phyloP scores from a whole-genome alignment of 2,888 invertebrate genomes.

The Sphinx pinastri region DNA sequence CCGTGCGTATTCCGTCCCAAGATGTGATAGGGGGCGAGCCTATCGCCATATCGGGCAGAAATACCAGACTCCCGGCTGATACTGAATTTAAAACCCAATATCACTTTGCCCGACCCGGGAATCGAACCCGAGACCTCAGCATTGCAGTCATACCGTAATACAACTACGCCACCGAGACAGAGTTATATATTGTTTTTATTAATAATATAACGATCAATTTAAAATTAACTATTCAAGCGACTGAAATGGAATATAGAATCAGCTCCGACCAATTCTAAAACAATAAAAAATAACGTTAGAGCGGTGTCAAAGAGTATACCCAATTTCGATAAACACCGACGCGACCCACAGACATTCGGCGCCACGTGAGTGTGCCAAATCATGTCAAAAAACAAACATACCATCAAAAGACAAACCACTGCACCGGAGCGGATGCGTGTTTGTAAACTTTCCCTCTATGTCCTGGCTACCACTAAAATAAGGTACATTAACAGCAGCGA shows the following conservation, averaged over 20 bases:
- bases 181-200: no score
- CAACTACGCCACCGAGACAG: no score
- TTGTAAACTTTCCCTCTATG: conserved; percentile 61
- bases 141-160: no score
- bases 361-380: conserved; percentile 46
- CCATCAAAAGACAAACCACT: conserved; percentile 48
- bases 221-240: neutral
- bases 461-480: conserved; percentile 41
- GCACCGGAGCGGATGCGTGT: conserved; percentile 50
- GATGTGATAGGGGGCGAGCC: no score
- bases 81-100: no score
- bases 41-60: no score
- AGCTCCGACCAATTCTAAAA: neutral
- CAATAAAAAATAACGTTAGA: neutral
- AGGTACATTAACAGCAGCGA: conserved; percentile 45
- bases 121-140: no score
- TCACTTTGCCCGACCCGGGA: no score
- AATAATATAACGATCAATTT: neutral
- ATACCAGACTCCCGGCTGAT: no score
- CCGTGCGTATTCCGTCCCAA: no score
- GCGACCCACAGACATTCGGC: conserved; percentile 34
- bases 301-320: neutral
- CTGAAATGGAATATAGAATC: neutral
- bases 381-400: conserved; percentile 63
- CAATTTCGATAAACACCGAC: neutral